Evolutionary conservation across 2,888 invertebrate genomes (phyloP).

Genomic region (Incurvaria masculella): DNA sequence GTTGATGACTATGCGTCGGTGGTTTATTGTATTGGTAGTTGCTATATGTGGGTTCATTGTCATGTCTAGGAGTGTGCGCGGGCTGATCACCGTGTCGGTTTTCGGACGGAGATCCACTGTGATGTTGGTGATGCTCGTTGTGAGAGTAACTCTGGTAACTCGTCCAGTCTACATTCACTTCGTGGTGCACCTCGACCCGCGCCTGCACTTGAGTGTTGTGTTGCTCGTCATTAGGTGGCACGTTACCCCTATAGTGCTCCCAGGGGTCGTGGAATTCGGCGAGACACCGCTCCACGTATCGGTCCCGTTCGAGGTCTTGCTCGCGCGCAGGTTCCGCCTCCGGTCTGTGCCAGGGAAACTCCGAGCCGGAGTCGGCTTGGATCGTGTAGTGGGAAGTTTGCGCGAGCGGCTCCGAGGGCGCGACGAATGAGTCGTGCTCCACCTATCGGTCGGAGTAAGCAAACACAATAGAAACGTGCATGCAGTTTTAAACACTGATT

Average conservation of each 20-base stretch:
- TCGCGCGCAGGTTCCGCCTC: conserved; percentile 23
- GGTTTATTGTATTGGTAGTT: no score
- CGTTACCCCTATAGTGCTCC: conserved; percentile 63
- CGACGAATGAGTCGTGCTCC: not conserved
- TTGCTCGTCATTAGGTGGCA: conserved; percentile 29
- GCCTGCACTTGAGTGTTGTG: conserved; percentile 16
- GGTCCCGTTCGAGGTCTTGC: conserved; percentile 21
- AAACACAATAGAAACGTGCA: not conserved
- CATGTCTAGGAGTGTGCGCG: no score
- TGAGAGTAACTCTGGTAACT: not conserved
- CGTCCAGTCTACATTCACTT: conserved; percentile 22
- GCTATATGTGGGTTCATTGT: no score
- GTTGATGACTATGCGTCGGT: no score
- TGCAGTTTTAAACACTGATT: not conserved
- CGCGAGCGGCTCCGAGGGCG: conserved; percentile 16
- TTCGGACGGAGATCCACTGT: no score
- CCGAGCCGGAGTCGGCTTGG: conserved; percentile 37
- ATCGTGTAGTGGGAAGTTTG: conserved; percentile 35
- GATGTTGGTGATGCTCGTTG: not conserved
- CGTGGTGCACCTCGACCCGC: conserved; percentile 25
- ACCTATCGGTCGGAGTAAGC: not conserved
- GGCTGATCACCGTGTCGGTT: no score
- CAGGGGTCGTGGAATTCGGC: conserved; percentile 64
- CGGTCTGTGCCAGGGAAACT: conserved; percentile 49
- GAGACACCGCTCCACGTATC: conserved; percentile 23